Evolutionary conservation across 1,140 invertebrate species (phyloP).

Genomic region (Drosophila kepulauana): DNA sequence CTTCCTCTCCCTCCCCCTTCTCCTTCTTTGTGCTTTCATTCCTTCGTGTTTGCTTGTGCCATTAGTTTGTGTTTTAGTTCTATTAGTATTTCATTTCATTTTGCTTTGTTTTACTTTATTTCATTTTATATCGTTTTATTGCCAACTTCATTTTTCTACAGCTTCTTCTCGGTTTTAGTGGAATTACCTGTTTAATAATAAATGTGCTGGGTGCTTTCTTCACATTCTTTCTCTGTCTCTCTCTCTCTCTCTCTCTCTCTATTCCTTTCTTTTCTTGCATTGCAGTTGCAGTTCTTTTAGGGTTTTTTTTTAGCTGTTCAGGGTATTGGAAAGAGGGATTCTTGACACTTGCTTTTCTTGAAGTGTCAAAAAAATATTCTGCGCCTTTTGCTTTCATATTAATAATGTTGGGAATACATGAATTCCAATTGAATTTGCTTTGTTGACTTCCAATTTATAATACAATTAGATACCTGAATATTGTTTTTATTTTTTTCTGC

Average conservation of each 20-base stretch:
- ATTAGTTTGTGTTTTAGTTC: conserved; percentile 79
- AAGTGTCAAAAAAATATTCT: neutral
- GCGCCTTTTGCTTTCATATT: conserved; percentile 13
- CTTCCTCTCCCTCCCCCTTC: no score
- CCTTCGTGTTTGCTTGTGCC: conserved; percentile 10
- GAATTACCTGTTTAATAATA: conserved; percentile 81
- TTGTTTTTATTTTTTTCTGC: no score
- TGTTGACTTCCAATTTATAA: neutral
- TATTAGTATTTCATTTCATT: conserved; percentile 82
- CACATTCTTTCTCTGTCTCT: neutral
- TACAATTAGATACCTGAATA: no score
- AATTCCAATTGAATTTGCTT: neutral
- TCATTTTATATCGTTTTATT: conserved; percentile 45
- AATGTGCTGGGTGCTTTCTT: conserved; percentile 40
- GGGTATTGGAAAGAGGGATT: neutral
- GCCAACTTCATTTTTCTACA: conserved; percentile 44
- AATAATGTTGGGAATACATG: conserved; percentile 9
- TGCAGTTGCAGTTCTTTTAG: conserved; percentile 31
- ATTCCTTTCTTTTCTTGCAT: neutral
- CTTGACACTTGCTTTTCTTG: conserved; percentile 7
- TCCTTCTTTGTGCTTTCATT: neutral
- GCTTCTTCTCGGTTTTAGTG: conserved; percentile 68
- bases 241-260: neutral
- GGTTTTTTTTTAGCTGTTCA: neutral
- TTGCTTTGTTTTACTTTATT: conserved; percentile 63